Evolutionary conservation across 2,797 vertebrate species (phyloP), one percentile per base, ranked within the genome.

Genomic region (Anas bernieri): DNA sequence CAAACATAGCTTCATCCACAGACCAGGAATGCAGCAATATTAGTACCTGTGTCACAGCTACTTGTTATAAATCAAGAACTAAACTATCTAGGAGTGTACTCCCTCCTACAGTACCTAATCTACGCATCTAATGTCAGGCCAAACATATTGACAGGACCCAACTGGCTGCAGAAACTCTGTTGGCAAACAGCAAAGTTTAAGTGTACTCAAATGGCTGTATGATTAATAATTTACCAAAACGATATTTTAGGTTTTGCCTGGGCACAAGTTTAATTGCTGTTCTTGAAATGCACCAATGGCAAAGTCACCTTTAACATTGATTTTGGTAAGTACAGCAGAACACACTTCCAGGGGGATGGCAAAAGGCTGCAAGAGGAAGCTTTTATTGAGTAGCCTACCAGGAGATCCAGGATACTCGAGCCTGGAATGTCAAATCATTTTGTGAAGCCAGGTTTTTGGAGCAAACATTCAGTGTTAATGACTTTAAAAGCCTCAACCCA

Each of bases 171-270:
- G 62, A 22, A 64, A 43, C 62, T 56, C 54, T 43, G 23, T 45
- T 45, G 54, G 39, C 72, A 58, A 41, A 74, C 43, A 56, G n/a
- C 39, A 33, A 43, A 45, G 41, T 74, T 45, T 74, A n/a, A 55
- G 37, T 56, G 41, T 64, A 88, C 81, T 30, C 68, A 94, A n/a
- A 75, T 62, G 74, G 80, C 52, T 83, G 63, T 43, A 63, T 26
- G 3, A 39, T 94, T 94, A 96, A 96, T 96, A 79, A 93, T 95
- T 95, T 64, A 96, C 93, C 48, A 17, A 78, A 95, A 83, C 25
- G 64, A 31, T 88, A 90, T 79, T 94, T 90, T 83, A 83, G 50
- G 56, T 90, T 94, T 86, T 82, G 59, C 85, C 79, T 45, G 45
- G 46, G 74, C 77, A 86, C 87, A 70, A 54, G 46, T 68, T 94